Conservation (phyloP, 2,888 invertebrate genomes). For the Oscheius sp. region DNA sequence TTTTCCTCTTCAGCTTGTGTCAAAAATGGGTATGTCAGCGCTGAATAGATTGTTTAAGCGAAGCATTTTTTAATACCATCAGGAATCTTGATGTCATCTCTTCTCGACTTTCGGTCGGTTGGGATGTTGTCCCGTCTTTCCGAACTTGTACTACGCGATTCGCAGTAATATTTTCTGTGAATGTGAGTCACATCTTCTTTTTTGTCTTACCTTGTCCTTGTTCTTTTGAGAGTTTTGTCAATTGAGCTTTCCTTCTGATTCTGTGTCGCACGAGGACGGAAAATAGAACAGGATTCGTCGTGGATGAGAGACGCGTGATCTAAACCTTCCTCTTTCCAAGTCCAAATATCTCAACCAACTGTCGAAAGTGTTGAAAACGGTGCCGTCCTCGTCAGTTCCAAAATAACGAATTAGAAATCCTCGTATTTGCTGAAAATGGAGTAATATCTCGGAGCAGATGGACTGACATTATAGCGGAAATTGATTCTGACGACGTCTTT, state of each 20-base stretch:
- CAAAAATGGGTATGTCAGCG: conserved; percentile 53
- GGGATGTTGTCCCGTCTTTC: neutral
- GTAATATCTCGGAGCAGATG: neutral
- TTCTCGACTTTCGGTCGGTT: too few species aligned
- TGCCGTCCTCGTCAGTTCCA: conserved; percentile 27
- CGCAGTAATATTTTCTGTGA: too few species aligned
- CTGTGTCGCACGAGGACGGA: neutral
- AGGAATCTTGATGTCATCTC: too few species aligned
- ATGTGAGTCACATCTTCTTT: too few species aligned
- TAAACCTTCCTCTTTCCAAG: neutral
- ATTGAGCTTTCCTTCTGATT: neutral
- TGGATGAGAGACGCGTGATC: neutral
- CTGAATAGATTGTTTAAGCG: conserved; percentile 6
- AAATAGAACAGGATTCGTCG: conserved; percentile 1
- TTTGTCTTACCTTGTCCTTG: neutral
- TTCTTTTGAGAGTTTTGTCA: neutral
- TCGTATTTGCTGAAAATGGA: conserved; percentile 22
- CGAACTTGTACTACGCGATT: neutral
- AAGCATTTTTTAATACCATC: too few species aligned
- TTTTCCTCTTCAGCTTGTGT: conserved; percentile 48
- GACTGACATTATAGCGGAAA: conserved; percentile 18
- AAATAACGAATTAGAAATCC: conserved; percentile 23
- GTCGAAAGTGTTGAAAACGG: conserved; percentile 27
- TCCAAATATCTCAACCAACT: neutral
- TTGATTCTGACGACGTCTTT: conserved; percentile 31